A percentile compares a stretch with the other conserved stretches of the same genome.
Conservation (phyloP, 2,113 vertebrate species). For the Oxygymnocypris stewartii region DNA sequence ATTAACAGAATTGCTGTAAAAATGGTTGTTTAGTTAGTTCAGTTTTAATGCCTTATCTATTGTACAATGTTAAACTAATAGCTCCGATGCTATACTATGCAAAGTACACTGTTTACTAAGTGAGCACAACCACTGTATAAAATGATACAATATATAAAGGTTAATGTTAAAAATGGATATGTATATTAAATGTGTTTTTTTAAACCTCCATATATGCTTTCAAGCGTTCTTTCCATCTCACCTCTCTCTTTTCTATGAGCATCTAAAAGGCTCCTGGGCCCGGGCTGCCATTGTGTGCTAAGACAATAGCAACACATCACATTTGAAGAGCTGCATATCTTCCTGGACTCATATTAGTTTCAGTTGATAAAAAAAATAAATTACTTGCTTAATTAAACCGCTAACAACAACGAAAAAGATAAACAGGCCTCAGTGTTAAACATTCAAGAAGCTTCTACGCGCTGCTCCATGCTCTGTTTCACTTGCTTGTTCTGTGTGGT, state of each 20-base stretch:
- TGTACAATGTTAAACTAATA: not conserved
- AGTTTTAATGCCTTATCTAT: not conserved
- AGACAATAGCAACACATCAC: constrained; percentile 72
- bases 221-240: not conserved
- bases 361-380: constrained; percentile 65
- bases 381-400: constrained; percentile 61
- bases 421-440: constrained; percentile 54
- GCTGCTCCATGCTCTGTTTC: not conserved
- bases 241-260: constrained; percentile 45
- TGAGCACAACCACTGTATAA: not conserved
- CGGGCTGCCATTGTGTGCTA: constrained; percentile 68
- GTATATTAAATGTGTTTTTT: not conserved
- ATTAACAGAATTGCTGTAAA: not conserved
- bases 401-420: constrained; percentile 61
- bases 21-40: not conserved
- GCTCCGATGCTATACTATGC: too few relatives aligned
- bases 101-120: too few relatives aligned
- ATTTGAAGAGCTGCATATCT: constrained; percentile 68
- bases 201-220: not conserved
- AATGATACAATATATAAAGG: not conserved
- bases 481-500: not conserved
- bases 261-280: constrained; percentile 65
- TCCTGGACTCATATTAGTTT: constrained; percentile 73
- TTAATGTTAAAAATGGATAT: not conserved
- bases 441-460: not conserved